These are phyloP conservation scores for Eupelmus urozonus DNA, from an alignment of 2,888 invertebrate genomes.

Conservation along the genomic window DNA sequence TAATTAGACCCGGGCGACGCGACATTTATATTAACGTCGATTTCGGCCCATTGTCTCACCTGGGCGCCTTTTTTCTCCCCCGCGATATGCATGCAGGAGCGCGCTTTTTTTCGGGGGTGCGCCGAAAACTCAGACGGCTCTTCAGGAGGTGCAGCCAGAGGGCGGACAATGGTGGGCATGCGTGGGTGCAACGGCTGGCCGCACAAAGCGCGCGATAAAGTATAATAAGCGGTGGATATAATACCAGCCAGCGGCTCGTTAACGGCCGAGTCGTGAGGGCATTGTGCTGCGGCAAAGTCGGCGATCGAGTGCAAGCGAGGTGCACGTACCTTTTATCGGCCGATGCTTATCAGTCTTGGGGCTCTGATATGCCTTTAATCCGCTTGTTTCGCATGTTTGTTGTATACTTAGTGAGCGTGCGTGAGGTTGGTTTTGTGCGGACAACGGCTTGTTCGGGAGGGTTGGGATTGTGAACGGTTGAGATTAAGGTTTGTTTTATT, in stretches of 20 bases:
- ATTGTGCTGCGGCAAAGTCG: not conserved
- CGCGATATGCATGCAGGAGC: not conserved
- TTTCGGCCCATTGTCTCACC: slow-evolving; percentile 8
- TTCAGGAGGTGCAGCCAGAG: not conserved
- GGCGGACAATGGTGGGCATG: not conserved
- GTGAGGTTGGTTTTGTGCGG: not conserved
- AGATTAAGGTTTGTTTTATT: slow-evolving; percentile 3
- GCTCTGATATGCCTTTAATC: slow-evolving; percentile 34
- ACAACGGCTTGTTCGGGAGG: slow-evolving; percentile 22
- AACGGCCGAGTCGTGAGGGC: slow-evolving; percentile 30
- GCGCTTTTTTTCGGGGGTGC: slow-evolving; percentile 1
- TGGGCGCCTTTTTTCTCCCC: not conserved
- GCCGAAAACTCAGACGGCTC: not conserved
- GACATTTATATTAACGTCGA: slow-evolving; percentile 40
- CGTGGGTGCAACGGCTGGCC: slow-evolving; percentile 36
- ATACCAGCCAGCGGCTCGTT: slow-evolving; percentile 23
- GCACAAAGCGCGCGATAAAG: slow-evolving; percentile 6
- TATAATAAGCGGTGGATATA: too few species aligned
- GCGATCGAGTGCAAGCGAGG: not conserved
- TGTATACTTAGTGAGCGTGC: slow-evolving; percentile 19
- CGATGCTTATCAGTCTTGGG: slow-evolving; percentile 54
- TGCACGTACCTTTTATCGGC: slow-evolving; percentile 21
- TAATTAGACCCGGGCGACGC: slow-evolving; percentile 52
- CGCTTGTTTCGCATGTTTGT: not conserved
- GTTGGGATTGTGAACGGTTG: slow-evolving; percentile 1